Base-by-base conservation (phyloP, 2,888 invertebrate genomes). In the Latrodectus elegans region DNA sequence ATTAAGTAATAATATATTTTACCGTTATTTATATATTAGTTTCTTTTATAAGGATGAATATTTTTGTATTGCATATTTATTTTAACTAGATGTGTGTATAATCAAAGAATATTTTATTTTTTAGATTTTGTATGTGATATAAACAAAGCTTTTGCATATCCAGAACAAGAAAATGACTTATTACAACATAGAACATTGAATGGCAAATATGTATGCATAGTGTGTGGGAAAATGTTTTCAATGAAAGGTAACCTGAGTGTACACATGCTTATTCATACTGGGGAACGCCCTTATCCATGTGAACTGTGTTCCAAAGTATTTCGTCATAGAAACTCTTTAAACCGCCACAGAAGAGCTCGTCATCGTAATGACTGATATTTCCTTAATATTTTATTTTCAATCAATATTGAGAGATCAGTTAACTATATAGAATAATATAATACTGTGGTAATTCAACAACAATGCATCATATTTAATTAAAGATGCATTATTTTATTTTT, bases 241-340 rank as follows among this genome's bases (percentile, higher is more conserved):
- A 83, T 79, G 78, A 83, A 82, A 53, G 82, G 87, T 26, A 83
- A 83, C 53, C 74, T 88, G 49, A 83, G 83, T 78, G 78, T 83
- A 64, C 87, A 88, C 17, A 88, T 88, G 87, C 74, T 82, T 11
- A 88, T 88, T 77, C 87, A 88, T 65, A 88, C 87, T 49, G 87
- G 87, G 51, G 87, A 88, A 73, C 82, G 87, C 12, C 87, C 87
- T 11, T 76, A 78, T 71, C 60, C 60, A 15, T 88, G 87, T 83
- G 87, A 78, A 65, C 52, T 74, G n/a, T 88, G 87, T 52, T 60
- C 68, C 4, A 88, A 88, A 64, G 83, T 79, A n/a, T 88, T 88
- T 53, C 64, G 86, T 8, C 86, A 87, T 73, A 71, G 86, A 65
- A 87, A 87, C 60, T 87, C 86, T 68, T 77, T 81, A 11, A 87